Base-by-base conservation (phyloP, 1,140 invertebrate genomes). In the Streblospio benedicti region DNA sequence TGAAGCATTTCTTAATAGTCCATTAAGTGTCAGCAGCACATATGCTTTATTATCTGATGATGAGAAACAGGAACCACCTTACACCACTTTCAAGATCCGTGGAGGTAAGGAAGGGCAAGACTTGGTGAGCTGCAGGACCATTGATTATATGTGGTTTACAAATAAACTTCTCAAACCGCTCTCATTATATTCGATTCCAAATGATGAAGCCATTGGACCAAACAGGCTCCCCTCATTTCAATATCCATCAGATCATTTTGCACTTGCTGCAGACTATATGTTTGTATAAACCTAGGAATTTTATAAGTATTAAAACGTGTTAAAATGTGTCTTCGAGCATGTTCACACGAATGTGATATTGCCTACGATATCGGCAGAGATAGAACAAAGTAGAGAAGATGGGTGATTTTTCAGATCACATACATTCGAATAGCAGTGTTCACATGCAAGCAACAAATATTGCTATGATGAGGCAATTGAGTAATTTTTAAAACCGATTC, bases 191-290 rank as follows among this genome's bases (percentile, higher is more conserved):
- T 76, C 83, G 25, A 80, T 89, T 57, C 87, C 88, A 4, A 80
- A 77, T 0, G 84, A 76, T 33, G 81, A 85, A 12, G 81, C 87
- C 61, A 83, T 90, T 57, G 87, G 87, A 12, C 74, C 80, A 47
- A 79, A 81, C 59, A 76, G 86, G 32, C 82, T 87, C 2, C 88
- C 88, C 12, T 85, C 84, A 30, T 78, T 83, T 56, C 71, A 76
- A 18, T 90, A 88, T 76, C 86, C 88, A 1, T 89, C 87, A 12
- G 88, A 90, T 80, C 88, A 90, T 72, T 85, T 90, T 66, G 87
- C 87, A 0, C 77, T 90, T 20, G 82, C 86, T 18, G 84, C 83
- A 72, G 87, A 90, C 20, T 56, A 38, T 31, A 31, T 25, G 4
- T 28, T 52, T 4, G 43, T n/a, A n/a, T n/a, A n/a, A n/a, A n/a